Percentiles rank a stretch among this genome's conserved stretches.
These are phyloP conservation scores for Ethmia dodecea DNA, from an alignment of 2,888 invertebrate genomes.

Conservation along the genomic window DNA sequence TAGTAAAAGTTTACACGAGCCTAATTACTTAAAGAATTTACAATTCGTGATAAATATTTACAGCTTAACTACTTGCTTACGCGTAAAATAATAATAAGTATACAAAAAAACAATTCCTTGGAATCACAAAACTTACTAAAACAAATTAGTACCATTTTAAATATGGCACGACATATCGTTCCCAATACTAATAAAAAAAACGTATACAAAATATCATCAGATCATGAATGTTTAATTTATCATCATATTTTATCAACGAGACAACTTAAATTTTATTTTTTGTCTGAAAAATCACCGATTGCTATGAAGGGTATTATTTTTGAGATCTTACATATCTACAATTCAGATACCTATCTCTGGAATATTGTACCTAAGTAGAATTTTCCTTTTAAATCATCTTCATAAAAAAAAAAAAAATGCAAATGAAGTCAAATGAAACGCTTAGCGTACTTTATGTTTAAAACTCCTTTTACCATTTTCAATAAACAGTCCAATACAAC, in stretches of 20 bases:
- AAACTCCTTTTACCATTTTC: constrained; percentile 22
- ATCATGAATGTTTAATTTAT: not conserved
- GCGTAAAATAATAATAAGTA: no score
- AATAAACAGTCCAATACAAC: constrained; percentile 55
- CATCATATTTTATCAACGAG: constrained; percentile 1
- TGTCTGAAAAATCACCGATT: constrained; percentile 32
- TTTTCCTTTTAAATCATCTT: not conserved
- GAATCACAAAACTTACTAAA: constrained; percentile 27
- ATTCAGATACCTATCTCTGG: no score
- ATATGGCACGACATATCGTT: constrained; percentile 31
- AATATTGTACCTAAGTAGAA: not conserved
- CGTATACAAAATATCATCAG: not conserved
- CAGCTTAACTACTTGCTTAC: no score
- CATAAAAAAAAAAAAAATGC: constrained; percentile 4
- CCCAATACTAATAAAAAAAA: constrained; percentile 12
- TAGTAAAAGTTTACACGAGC: constrained; percentile 54
- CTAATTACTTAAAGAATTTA: constrained; percentile 61
- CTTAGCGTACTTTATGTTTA: constrained; percentile 51
- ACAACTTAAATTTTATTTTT: constrained; percentile 15
- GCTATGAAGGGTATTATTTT: no score
- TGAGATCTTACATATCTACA: no score
- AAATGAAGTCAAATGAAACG: constrained; percentile 46
- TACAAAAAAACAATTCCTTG: constrained; percentile 33
- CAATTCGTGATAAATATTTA: constrained; percentile 69
- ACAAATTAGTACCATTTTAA: constrained; percentile 24